Evolutionary conservation across 1,140 invertebrate genomes (phyloP), one percentile per base, ranked within the genome.

Genomic region (Zelostemma sp.): DNA sequence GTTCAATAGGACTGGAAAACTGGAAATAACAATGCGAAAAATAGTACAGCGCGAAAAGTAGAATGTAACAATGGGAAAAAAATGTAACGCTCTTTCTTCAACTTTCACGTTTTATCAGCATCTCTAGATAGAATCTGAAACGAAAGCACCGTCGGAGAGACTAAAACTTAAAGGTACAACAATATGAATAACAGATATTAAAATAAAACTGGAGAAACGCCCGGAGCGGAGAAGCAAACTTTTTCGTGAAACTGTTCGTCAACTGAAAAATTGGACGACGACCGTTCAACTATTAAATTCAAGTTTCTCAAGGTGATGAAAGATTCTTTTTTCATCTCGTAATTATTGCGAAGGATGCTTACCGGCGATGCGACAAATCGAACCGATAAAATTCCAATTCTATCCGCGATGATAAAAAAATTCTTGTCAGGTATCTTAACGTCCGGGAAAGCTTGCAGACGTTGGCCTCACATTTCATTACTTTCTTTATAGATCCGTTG

Each of bases 361-460:
- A n/a, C n/a, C n/a, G n/a, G n/a, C n/a, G n/a, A n/a, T n/a, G n/a
- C n/a, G n/a, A n/a, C n/a, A n/a, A n/a, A n/a, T n/a, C n/a, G n/a
- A n/a, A n/a, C n/a, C n/a, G n/a, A n/a, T n/a, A n/a, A n/a, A n/a
- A 21, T n/a, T n/a, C n/a, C n/a, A n/a, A n/a, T n/a, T n/a, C n/a
- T n/a, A n/a, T n/a, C n/a, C n/a, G n/a, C n/a, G n/a, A n/a, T n/a
- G n/a, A n/a, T n/a, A n/a, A n/a, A n/a, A n/a, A n/a, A n/a, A n/a
- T n/a, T n/a, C n/a, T n/a, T n/a, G n/a, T n/a, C n/a, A n/a, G n/a
- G n/a, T n/a, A n/a, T n/a, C n/a, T n/a, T n/a, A n/a, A n/a, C n/a
- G n/a, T n/a, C n/a, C n/a, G n/a, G n/a, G n/a, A 51, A 33, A 57
- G 50, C 21, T 57, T 56, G 38, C 31, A 51, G 40, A 60, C 68